Conservation (phyloP, 2,797 vertebrate species). For the Merluccius polli region DNA sequence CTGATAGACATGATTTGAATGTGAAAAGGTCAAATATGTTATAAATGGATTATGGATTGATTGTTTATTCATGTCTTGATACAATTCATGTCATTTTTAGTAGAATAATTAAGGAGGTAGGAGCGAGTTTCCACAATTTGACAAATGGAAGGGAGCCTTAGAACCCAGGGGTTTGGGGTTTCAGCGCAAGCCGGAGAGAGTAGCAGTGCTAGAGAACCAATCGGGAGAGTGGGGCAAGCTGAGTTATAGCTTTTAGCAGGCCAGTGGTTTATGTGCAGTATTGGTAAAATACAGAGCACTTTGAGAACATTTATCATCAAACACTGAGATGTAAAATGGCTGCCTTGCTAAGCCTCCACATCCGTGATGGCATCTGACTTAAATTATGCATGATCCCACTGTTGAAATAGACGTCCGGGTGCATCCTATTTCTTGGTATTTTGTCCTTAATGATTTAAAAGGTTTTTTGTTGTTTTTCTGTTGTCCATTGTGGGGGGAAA, state of each 20-base stretch:
- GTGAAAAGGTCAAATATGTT: neutral
- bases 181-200: conserved; percentile 26
- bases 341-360: conserved; percentile 58
- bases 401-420: conserved; percentile 56
- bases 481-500: neutral
- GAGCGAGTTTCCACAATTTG: conserved; percentile 2
- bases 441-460: neutral
- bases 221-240: conserved; percentile 57
- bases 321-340: conserved; percentile 69
- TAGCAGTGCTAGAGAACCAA: conserved; percentile 53
- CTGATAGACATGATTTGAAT: neutral
- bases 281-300: conserved; percentile 72
- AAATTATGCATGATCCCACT: conserved; percentile 51
- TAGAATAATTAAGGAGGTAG: conserved; percentile 6
- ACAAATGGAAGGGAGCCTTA: conserved; percentile 19
- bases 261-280: conserved; percentile 71
- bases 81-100: neutral
- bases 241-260: conserved; percentile 67
- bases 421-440: conserved; percentile 60
- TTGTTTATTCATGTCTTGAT: neutral
- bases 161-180: conserved; percentile 38
- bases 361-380: conserved; percentile 53
- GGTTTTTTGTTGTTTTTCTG: neutral
- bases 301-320: conserved; percentile 76
- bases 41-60: neutral